Conservation (phyloP, 2,113 vertebrate genomes). For the Seriola rivoliana region DNA sequence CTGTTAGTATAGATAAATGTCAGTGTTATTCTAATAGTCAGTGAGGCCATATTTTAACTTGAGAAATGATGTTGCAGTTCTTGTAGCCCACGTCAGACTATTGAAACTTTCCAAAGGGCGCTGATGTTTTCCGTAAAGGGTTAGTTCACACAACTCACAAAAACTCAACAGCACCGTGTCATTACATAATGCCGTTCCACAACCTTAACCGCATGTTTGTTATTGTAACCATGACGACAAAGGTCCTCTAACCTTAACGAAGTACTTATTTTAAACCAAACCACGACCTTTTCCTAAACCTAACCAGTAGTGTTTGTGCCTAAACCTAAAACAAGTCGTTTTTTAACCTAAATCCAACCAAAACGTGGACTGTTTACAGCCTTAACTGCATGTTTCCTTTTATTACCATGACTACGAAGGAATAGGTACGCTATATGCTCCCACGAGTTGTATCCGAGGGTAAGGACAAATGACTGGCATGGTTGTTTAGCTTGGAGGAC, state of each 20-base stretch:
- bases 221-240: not conserved
- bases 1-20: slow-evolving; percentile 32
- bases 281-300: not conserved
- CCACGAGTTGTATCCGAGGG: not conserved
- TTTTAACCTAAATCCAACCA: too few relatives aligned
- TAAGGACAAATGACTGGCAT: not conserved
- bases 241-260: not conserved
- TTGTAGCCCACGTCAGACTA: not conserved
- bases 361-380: not conserved
- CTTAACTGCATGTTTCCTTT: not conserved
- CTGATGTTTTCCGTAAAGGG: not conserved
- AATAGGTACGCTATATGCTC: not conserved
- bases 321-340: not conserved
- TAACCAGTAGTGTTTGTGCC: too few relatives aligned
- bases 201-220: not conserved
- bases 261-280: not conserved
- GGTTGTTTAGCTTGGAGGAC: not conserved
- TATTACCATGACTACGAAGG: not conserved
- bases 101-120: slow-evolving; percentile 4
- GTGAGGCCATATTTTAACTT: slow-evolving; percentile 37
- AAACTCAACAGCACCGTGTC: too few relatives aligned
- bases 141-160: not conserved
- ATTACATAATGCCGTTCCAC: not conserved
- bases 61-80: slow-evolving; percentile 5
- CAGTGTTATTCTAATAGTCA: slow-evolving; percentile 27